Conservation (phyloP, 2,888 invertebrate genomes). For the Charanyca ferruginea region DNA sequence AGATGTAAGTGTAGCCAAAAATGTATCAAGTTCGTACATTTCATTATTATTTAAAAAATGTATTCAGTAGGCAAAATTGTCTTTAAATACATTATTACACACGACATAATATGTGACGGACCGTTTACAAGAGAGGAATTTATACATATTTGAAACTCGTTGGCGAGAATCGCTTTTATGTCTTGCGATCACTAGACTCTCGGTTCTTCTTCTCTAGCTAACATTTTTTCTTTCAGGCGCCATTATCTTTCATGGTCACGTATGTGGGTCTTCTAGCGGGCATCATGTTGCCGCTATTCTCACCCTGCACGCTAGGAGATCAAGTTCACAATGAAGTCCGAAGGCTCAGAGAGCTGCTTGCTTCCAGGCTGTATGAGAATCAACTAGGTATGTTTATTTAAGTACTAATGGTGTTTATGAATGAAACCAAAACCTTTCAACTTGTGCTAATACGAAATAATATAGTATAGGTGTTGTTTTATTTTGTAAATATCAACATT, state of each 20-base stretch:
- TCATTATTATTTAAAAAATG: neutral
- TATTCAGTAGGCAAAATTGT: no score
- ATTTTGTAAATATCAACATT: no score
- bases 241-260: conserved; percentile 54
- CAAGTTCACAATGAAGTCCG: conserved; percentile 40
- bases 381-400: conserved; percentile 69
- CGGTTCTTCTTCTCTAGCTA: neutral
- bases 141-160: no score
- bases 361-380: conserved; percentile 79
- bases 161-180: no score
- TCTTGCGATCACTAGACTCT: no score
- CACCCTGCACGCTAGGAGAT: conserved; percentile 38
- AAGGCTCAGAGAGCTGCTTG: conserved; percentile 65
- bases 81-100: no score
- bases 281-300: conserved; percentile 41
- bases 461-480: no score
- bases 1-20: conserved; percentile 66
- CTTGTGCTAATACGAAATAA: neutral
- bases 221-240: conserved; percentile 62
- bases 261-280: conserved; percentile 55
- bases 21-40: neutral
- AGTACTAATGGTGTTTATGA: neutral
- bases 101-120: no score
- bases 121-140: no score
- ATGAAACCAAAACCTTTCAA: neutral